Conservation (phyloP, 1,140 invertebrate genomes). For the Drosophila kikkawai region DNA sequence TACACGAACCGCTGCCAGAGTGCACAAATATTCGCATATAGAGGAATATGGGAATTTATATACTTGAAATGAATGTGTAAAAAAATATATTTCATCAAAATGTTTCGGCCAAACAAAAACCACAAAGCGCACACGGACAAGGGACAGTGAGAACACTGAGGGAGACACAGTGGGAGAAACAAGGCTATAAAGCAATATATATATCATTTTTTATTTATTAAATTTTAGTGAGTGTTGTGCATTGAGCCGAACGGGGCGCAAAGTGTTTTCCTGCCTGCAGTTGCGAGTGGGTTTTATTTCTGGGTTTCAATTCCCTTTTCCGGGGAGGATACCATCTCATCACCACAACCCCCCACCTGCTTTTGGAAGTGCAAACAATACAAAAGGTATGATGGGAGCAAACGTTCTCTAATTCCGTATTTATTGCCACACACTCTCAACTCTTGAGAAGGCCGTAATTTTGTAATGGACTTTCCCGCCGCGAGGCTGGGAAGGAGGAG, state of each 20-base stretch:
- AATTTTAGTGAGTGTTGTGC: conserved; percentile 81
- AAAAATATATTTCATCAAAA: conserved; percentile 81
- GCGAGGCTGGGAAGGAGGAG: conserved; percentile 40
- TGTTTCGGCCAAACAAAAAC: conserved; percentile 66
- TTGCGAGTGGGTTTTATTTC: conserved; percentile 27
- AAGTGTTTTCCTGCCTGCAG: conserved; percentile 54
- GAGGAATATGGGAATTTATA: conserved; percentile 42
- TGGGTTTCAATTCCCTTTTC: conserved; percentile 25
- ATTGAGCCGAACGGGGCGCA: conserved; percentile 72
- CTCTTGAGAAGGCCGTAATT: conserved; percentile 44
- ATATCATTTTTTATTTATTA: conserved; percentile 82
- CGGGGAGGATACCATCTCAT: conserved; percentile 15
- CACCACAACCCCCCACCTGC: not conserved
- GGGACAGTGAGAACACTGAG: conserved; percentile 19
- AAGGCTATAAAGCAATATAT: conserved; percentile 79
- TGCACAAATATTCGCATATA: conserved; percentile 13
- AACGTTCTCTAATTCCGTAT: conserved; percentile 58
- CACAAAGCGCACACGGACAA: conserved; percentile 64
- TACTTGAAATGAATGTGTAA: conserved; percentile 69
- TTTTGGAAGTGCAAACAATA: conserved; percentile 30
- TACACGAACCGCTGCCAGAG: conserved; percentile 21
- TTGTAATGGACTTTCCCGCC: conserved; percentile 71
- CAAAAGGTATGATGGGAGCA: conserved; percentile 45
- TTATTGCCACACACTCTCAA: conserved; percentile 51
- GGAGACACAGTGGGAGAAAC: conserved; percentile 34